Evolutionary conservation across 1,140 invertebrate species (phyloP), one percentile per base, ranked within the genome.

Genomic region (Drosophila takahashii): DNA sequence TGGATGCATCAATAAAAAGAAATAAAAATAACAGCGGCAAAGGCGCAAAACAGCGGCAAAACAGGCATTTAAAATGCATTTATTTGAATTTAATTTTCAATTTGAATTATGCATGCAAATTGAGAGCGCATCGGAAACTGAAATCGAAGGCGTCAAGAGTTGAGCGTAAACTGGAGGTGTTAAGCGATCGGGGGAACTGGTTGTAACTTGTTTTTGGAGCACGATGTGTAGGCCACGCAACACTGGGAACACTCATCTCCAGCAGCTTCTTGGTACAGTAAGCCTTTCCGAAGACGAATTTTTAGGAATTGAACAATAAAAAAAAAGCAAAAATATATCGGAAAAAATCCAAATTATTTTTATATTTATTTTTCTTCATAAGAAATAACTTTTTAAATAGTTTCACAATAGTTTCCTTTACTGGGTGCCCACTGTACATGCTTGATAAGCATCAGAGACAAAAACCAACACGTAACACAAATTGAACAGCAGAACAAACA

Each of bases 81-180:
- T 86, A 87, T 87, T 72, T 77, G 39, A 78, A 86, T 86, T 81
- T 71, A 76, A 78, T 87, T 81, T 87, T 60, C 74, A 59, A 72
- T 81, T 87, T 79, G 83, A 81, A 87, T 87, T 75, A 85, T 85
- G 77, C 81, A 85, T 85, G 81, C 47, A 75, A 81, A 85, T 86
- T 70, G 77, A 48, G 47, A 48, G 47, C 51, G 42, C 67, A 72
- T 60, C 39, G 29, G 41, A 27, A 52, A 56, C 29, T 37, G 37
- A 45, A 62, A 22, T 29, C 65, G 48, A 47, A 57, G 67, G 48
- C 36, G 32, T 53, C 18, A 44, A 39, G 41, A 32, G 41, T 53
- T 27, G 29, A 39, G 41, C 26, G 41, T 6, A 41, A 18, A 41
- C 6, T 27, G 26, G n/a, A 70, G 65, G 34, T 47, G 64, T 47